Percentiles rank a stretch among this genome's conserved stretches.
These are phyloP conservation scores for Bolborhynchus lineola DNA, from an alignment of 2,113 vertebrate genomes.

Conservation along the genomic window DNA sequence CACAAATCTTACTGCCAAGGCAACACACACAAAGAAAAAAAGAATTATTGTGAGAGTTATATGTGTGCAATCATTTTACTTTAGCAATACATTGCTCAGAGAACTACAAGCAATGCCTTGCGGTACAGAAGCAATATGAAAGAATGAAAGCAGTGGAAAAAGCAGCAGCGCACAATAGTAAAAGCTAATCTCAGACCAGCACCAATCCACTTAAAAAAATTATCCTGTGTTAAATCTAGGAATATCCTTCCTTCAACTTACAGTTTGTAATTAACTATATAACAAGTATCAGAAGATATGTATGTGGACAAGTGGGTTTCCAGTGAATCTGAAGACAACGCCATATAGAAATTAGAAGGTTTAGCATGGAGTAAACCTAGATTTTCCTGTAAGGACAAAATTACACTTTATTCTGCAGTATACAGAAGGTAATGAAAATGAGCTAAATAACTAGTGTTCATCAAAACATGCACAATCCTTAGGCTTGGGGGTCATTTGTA, in stretches of 20 bases:
- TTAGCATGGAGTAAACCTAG: not conserved
- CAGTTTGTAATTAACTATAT: not conserved
- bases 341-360: not conserved
- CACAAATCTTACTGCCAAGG: not conserved
- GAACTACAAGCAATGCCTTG: conserved; percentile 14
- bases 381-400: conserved; percentile 17
- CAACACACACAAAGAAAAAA: not conserved
- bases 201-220: not conserved
- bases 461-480: not conserved
- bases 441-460: not conserved
- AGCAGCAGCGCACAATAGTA: not conserved
- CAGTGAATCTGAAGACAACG: not conserved
- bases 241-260: not conserved
- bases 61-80: not conserved
- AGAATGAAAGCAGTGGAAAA: conserved; percentile 49
- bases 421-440: conserved; percentile 10
- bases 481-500: not conserved
- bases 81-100: not conserved
- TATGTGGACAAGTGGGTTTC: not conserved
- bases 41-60: not conserved
- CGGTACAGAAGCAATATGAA: not conserved
- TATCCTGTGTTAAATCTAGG: not conserved
- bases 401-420: not conserved
- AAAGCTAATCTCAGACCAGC: not conserved
- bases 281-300: not conserved